phyloP scores from a whole-genome alignment of 2,888 invertebrate genomes.

The Erynnis tages region DNA sequence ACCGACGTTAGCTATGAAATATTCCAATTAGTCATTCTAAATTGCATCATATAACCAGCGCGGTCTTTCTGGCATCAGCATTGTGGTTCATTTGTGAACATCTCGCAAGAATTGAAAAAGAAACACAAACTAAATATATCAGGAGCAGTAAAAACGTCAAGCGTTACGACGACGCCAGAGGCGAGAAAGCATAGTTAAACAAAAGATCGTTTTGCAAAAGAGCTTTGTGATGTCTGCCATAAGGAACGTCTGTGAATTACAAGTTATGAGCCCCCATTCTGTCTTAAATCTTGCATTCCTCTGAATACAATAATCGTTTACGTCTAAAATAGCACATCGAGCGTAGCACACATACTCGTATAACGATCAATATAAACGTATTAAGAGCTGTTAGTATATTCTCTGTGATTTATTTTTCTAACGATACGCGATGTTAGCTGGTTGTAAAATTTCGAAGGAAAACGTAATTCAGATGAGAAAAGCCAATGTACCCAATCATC shows the following conservation, averaged over 20 bases:
- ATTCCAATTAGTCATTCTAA: no score
- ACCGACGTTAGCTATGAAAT: no score
- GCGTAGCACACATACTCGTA: neutral
- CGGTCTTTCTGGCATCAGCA: no score
- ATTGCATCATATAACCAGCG: no score
- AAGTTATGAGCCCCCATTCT: constrained; percentile 16
- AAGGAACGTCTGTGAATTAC: constrained; percentile 9
- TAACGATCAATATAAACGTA: neutral
- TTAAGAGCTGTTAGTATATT: neutral
- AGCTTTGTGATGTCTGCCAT: constrained; percentile 2
- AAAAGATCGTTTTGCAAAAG: neutral
- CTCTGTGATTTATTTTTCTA: no score
- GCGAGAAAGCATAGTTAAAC: neutral
- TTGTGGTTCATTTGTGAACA: no score
- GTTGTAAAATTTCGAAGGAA: no score
- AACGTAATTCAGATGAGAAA: no score
- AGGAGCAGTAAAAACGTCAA: no score
- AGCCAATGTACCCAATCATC: no score
- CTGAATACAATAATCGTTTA: constrained; percentile 19
- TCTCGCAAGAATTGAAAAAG: no score
- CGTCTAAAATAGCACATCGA: constrained; percentile 13
- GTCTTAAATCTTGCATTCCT: neutral
- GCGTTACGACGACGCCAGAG: neutral
- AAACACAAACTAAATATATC: neutral
- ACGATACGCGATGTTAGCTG: no score